Conservation (phyloP, 2,113 vertebrate genomes). For the Tringa solitaria region DNA sequence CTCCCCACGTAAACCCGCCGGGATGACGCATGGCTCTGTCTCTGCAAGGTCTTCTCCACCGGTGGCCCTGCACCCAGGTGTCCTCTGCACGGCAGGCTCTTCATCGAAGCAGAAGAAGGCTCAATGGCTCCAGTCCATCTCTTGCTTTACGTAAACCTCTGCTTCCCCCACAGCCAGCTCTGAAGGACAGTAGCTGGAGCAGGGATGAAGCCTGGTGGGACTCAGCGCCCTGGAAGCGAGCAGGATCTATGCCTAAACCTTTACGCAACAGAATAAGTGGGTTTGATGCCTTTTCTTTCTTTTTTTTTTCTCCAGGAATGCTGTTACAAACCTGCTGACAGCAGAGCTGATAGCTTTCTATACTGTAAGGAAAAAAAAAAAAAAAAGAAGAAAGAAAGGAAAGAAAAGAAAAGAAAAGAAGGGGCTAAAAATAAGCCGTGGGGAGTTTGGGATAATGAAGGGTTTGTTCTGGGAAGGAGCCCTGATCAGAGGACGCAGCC, state of each 20-base stretch:
- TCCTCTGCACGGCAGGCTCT: not conserved
- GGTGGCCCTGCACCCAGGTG: not conserved
- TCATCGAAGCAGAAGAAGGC: not conserved
- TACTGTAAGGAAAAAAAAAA: not conserved
- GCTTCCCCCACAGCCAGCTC: not conserved
- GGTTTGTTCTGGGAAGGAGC: not conserved
- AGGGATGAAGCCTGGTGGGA: not conserved
- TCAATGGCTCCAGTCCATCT: not conserved
- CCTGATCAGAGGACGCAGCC: not conserved
- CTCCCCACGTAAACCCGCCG: rapidly evolving
- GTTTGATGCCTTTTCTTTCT: not conserved
- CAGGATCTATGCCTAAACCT: not conserved
- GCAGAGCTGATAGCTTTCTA: not conserved
- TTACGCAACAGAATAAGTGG: not conserved
- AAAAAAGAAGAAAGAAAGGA: not conserved
- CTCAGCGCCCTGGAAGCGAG: not conserved
- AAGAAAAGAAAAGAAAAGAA: not conserved
- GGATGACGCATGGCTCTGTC: not conserved
- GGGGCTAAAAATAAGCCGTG: conserved; percentile 12
- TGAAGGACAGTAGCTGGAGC: not conserved
- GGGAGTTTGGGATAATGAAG: not conserved
- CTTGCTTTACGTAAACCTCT: not conserved
- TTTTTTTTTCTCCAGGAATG: not conserved
- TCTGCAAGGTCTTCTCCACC: not conserved
- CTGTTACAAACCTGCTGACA: not conserved